Evolutionary conservation across 2,113 vertebrate species (phyloP).

Genomic region (Thunnus thynnus): DNA sequence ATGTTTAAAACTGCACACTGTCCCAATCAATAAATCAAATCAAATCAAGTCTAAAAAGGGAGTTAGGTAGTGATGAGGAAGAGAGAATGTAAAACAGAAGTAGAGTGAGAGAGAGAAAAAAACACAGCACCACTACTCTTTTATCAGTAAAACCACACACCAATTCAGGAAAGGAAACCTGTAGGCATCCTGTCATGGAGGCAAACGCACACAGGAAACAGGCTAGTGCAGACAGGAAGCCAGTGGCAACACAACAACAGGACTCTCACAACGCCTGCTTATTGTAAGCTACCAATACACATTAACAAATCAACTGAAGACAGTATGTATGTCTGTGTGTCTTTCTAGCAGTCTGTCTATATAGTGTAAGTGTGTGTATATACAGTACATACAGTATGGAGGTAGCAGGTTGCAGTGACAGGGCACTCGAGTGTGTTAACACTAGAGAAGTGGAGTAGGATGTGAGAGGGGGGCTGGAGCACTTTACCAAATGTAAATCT

Average conservation of each 20-base stretch:
- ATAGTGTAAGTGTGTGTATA: not conserved
- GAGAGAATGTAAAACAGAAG: slow-evolving; percentile 46
- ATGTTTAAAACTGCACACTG: too few relatives aligned
- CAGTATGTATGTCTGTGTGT: slow-evolving; percentile 2
- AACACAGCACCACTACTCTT: slow-evolving; percentile 16
- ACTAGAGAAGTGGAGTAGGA: slow-evolving; percentile 1
- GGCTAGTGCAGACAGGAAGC: slow-evolving; percentile 76
- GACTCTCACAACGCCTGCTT: slow-evolving; percentile 35
- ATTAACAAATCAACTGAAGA: slow-evolving; percentile 49
- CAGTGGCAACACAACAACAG: slow-evolving; percentile 46
- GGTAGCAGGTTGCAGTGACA: not conserved
- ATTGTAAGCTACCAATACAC: slow-evolving; percentile 43
- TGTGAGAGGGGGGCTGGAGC: not conserved
- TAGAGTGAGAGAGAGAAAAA: slow-evolving; percentile 29
- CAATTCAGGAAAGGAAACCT: slow-evolving; percentile 72
- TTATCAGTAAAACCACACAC: slow-evolving; percentile 74
- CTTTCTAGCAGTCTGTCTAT: too few relatives aligned
- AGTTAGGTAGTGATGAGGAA: slow-evolving; percentile 5
- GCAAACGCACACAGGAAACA: slow-evolving; percentile 74
- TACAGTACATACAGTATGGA: not conserved
- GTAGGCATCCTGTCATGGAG: slow-evolving; percentile 70
- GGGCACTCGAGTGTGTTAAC: not conserved
- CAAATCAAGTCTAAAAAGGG: slow-evolving; percentile 20
- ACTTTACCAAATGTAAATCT: not conserved
- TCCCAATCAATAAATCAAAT: too few relatives aligned